Conservation (phyloP, 2,113 vertebrate species). For the Leptodactylus fuscus region DNA sequence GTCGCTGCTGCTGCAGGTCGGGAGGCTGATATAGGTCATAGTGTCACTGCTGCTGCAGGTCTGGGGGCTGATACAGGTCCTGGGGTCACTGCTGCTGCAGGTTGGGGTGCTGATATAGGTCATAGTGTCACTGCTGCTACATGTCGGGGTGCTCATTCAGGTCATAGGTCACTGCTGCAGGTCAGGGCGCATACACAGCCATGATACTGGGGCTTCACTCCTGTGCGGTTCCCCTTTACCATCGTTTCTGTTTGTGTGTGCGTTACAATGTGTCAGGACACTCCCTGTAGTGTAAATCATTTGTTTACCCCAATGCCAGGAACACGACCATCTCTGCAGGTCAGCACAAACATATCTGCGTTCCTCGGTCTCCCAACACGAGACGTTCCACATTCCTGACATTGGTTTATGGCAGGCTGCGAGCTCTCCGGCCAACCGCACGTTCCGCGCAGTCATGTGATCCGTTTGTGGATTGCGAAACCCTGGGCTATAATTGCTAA, state of each 20-base stretch:
- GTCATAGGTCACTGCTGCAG: too few species aligned
- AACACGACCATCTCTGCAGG: background rate
- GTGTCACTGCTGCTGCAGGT: too few species aligned
- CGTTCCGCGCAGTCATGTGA: background rate
- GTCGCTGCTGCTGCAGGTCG: too few species aligned
- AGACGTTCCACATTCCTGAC: background rate
- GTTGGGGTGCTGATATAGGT: too few species aligned
- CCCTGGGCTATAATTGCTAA: background rate
- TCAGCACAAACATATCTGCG: background rate
- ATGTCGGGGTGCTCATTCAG: too few species aligned
- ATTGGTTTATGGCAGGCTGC: background rate
- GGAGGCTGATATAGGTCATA: too few species aligned
- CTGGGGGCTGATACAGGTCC: too few species aligned
- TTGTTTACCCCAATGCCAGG: background rate
- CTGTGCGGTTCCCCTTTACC: background rate
- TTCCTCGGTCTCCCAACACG: too few species aligned
- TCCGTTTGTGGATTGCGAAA: conserved; percentile 2
- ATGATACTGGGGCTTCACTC: too few species aligned
- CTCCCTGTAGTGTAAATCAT: background rate
- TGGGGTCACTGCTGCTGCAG: too few species aligned
- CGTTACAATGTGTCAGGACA: background rate
- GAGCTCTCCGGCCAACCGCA: background rate
- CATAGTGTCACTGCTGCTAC: too few species aligned
- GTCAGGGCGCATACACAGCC: too few species aligned
- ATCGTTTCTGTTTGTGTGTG: background rate